Percentiles rank a stretch among this genome's conserved stretches.
These are phyloP conservation scores for Stegostoma tigrinum DNA, from an alignment of 2,113 vertebrate genomes.

Conservation along the genomic window DNA sequence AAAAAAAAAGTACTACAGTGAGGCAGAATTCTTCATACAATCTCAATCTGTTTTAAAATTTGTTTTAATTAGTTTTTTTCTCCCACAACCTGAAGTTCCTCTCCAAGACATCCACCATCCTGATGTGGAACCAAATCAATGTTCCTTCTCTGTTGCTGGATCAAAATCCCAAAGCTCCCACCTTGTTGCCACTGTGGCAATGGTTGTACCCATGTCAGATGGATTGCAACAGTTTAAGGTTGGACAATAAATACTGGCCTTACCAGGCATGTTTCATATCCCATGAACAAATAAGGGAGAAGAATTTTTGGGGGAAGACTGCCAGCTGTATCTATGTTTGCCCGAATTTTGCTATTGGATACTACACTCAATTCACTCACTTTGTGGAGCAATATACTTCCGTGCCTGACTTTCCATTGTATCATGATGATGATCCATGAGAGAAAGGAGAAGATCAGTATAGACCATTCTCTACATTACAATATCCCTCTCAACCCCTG, in stretches of 20 bases:
- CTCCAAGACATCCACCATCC: no score
- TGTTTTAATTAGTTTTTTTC: neutral
- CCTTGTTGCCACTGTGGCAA: neutral
- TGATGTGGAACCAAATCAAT: no score
- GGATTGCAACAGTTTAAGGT: neutral
- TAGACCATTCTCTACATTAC: neutral
- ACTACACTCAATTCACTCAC: no score
- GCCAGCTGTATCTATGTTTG: neutral
- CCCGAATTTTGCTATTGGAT: neutral
- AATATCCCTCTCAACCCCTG: no score
- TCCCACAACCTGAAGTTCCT: no score
- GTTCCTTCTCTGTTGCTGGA: neutral
- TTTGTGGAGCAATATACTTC: neutral
- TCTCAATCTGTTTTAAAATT: neutral
- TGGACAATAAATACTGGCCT: neutral
- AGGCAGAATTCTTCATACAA: neutral
- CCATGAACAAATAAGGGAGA: neutral
- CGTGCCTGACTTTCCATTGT: neutral
- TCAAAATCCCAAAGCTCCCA: neutral
- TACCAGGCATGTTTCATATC: neutral
- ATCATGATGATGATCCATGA: neutral
- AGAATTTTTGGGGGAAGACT: neutral
- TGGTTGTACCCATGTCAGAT: neutral
- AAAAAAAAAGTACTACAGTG: neutral
- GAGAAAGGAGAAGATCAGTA: neutral